Percentiles rank a stretch among this genome's conserved stretches.
Evolutionary conservation across 2,888 invertebrate species (phyloP).

Genomic region (Bombylius discolor): DNA sequence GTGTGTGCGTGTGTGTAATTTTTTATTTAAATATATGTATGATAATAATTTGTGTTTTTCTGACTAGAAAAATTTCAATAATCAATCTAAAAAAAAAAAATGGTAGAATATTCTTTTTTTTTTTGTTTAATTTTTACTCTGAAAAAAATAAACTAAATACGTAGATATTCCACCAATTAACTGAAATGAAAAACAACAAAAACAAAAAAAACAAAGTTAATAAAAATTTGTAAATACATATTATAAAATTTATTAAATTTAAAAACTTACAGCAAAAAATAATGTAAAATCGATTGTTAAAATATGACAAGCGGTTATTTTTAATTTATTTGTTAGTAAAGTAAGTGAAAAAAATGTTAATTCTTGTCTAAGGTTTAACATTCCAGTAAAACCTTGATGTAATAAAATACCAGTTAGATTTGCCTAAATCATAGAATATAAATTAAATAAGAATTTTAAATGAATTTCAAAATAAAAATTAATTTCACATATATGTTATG

Average conservation of each 20-base stretch:
- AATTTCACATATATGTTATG: neutral
- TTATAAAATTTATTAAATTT: too few species aligned
- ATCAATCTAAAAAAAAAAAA: too few species aligned
- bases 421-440: neutral
- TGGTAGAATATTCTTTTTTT: too few species aligned
- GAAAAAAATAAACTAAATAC: conserved; percentile 1
- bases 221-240: too few species aligned
- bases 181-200: neutral
- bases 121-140: neutral
- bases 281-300: neutral
- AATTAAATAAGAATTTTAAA: neutral
- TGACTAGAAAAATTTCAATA: too few species aligned
- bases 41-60: too few species aligned
- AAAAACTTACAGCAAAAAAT: neutral
- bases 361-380: neutral
- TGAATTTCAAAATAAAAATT: neutral
- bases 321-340: neutral
- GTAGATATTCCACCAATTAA: neutral
- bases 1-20: too few species aligned
- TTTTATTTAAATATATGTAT: too few species aligned
- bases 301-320: neutral
- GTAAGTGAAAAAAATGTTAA: neutral
- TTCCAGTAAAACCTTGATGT: neutral
- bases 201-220: neutral
- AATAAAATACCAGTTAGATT: neutral